Percentiles rank a stretch among this genome's conserved stretches.
These are phyloP conservation scores for Mallateleia sp. DNA, from an alignment of 2,888 invertebrate species.

Conservation along the genomic window DNA sequence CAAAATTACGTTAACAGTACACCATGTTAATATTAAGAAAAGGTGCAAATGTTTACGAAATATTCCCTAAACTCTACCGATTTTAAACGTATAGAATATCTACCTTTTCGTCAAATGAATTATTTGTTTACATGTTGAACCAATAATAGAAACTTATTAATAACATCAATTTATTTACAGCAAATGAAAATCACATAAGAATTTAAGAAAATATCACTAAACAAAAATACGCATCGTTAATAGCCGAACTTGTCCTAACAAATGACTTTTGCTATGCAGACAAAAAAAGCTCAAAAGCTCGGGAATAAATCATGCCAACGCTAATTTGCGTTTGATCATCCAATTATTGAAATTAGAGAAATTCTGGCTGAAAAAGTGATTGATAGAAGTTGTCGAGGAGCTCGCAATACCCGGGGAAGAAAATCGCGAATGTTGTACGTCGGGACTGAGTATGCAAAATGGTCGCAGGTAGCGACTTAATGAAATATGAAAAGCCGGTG, in stretches of 20 bases:
- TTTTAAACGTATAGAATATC: no score
- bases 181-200: no score
- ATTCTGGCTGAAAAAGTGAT: conserved; percentile 48
- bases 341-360: conserved; percentile 56
- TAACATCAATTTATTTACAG: no score
- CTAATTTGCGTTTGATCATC: conserved; percentile 52
- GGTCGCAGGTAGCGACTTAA: conserved; percentile 84
- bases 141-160: no score
- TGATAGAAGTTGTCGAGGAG: conserved; percentile 35
- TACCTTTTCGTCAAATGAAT: no score
- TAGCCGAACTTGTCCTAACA: background rate
- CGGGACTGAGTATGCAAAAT: conserved; percentile 79
- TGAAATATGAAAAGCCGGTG: conserved; percentile 86
- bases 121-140: no score
- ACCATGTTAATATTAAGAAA: no score
- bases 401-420: conserved; percentile 38
- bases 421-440: conserved; percentile 49
- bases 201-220: no score
- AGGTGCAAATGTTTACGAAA: no score
- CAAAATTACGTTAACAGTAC: no score
- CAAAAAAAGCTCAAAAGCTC: background rate
- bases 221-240: background rate
- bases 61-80: no score
- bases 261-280: conserved; percentile 17
- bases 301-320: conserved; percentile 40